These are phyloP conservation scores for Cataglyphis cursor DNA, from an alignment of 2,888 invertebrate species.

Conservation along the genomic window DNA sequence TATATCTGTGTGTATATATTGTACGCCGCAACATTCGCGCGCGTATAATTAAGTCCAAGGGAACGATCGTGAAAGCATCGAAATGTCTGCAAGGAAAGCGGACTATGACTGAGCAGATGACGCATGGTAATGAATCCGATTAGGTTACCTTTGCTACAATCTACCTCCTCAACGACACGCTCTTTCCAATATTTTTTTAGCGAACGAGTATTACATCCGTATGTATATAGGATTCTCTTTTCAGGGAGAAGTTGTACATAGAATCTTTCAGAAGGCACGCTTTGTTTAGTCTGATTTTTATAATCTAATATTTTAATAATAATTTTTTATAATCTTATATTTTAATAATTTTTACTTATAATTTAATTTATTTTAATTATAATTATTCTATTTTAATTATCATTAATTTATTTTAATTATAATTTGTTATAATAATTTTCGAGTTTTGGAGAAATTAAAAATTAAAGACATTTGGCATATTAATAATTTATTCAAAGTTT, in stretches of 20 bases:
- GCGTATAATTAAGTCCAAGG: slow-evolving; percentile 57
- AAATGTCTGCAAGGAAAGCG: slow-evolving; percentile 53
- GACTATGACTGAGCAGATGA: slow-evolving; percentile 49
- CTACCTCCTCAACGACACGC: background rate
- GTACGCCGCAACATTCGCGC: background rate
- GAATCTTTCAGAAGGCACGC: background rate
- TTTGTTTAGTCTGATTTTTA: background rate
- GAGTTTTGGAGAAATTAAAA: background rate
- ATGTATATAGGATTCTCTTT: background rate
- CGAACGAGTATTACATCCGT: slow-evolving; percentile 1
- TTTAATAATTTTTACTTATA: too few relatives aligned
- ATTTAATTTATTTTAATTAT: too few relatives aligned
- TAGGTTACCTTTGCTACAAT: slow-evolving; percentile 30
- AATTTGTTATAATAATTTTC: background rate
- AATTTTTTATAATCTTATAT: too few relatives aligned
- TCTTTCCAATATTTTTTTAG: background rate
- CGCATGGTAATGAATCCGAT: slow-evolving; percentile 58
- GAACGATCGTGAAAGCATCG: slow-evolving; percentile 59
- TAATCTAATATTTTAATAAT: too few relatives aligned
- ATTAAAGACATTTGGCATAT: background rate
- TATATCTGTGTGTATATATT: slow-evolving; percentile 28
- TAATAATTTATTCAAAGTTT: background rate
- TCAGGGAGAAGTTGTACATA: too few relatives aligned
- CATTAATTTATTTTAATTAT: too few relatives aligned
- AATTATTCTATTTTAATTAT: too few relatives aligned